Evolutionary conservation across 1,140 invertebrate species (phyloP).

Genomic region (Formica selysi): DNA sequence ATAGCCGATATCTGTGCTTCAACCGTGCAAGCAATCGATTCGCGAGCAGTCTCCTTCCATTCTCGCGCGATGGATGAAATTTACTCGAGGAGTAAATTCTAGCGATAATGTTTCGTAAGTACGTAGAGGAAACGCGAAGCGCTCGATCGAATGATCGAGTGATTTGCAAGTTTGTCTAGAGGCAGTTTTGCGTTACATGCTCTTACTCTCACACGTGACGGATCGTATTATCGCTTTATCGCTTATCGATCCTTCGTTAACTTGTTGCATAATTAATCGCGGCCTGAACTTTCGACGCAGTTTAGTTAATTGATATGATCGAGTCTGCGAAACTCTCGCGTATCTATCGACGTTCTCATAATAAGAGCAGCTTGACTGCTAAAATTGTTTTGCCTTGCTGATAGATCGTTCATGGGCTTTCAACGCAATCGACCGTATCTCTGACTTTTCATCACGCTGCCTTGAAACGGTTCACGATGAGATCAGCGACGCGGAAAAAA

Average conservation of each 20-base stretch:
- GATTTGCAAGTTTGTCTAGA: slow-evolving; percentile 39
- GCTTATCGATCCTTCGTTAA: slow-evolving; percentile 16
- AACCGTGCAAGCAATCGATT: neutral
- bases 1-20: neutral
- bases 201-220: neutral
- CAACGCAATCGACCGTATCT: slow-evolving; percentile 37
- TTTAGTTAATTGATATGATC: slow-evolving; percentile 38
- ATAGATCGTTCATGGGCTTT: slow-evolving; percentile 28
- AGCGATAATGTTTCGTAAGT: slow-evolving; percentile 1
- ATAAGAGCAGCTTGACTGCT: slow-evolving; percentile 20
- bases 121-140: slow-evolving; percentile 1
- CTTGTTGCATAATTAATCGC: slow-evolving; percentile 43
- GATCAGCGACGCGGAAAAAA: slow-evolving; percentile 22
- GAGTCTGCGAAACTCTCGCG: slow-evolving; percentile 6
- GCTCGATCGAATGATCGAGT: neutral
- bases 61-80: neutral
- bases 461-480: slow-evolving; percentile 27
- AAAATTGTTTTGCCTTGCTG: slow-evolving; percentile 10
- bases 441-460: slow-evolving; percentile 44
- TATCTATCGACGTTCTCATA: slow-evolving; percentile 8
- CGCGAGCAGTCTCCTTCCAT: neutral
- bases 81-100: neutral
- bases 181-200: neutral
- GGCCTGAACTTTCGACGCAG: slow-evolving; percentile 2
- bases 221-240: slow-evolving; percentile 18